Evolutionary conservation across 2,888 invertebrate genomes (phyloP), one percentile per base, ranked within the genome.

Genomic region (Pasiphila rectangulata): DNA sequence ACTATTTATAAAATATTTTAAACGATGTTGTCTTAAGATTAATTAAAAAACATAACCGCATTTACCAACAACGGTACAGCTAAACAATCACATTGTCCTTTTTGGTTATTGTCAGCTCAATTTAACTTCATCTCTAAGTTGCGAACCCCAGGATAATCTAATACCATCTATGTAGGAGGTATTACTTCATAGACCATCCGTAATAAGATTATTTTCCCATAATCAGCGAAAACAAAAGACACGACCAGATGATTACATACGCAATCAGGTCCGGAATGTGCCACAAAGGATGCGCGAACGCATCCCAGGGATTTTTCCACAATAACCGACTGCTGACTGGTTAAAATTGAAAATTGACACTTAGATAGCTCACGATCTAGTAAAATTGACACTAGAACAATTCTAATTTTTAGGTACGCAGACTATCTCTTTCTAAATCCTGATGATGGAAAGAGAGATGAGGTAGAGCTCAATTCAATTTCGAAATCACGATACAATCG

Each of bases 401-500:
- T 57, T 55, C 56, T 53, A 61, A 66, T 52, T 56, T 56, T 52
- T 59, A 54, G 46, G 51, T 39, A 43, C 53, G 46, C 51, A 45
- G 44, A 17, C 35, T 5, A 38, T 45, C 24, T 29, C 27, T 63
- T 37, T 68, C 58, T 51, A 21, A 37, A 34, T 2, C 41, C 29
- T 48, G 49, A 27, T 21, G 51, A 49, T 40, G 41, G 62, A 64
- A 56, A 62, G 61, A 54, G 67, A 65, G 35, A 30, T 51, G 50
- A 54, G 50, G 53, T 63, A 69, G 66, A 75, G 75, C 78, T 74
- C 76, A 77, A 81, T 79, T 83, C 81, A 83, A 83, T 84, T 83
- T 82, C 66, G 69, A 82, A 83, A 79, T 74, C 76, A 71, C 71
- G 78, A 74, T 73, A 79, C 75, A 75, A 76, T 78, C 77, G 67